Evolutionary conservation across 2,888 invertebrate genomes (phyloP).

Genomic region (Rhodophaea formosa): DNA sequence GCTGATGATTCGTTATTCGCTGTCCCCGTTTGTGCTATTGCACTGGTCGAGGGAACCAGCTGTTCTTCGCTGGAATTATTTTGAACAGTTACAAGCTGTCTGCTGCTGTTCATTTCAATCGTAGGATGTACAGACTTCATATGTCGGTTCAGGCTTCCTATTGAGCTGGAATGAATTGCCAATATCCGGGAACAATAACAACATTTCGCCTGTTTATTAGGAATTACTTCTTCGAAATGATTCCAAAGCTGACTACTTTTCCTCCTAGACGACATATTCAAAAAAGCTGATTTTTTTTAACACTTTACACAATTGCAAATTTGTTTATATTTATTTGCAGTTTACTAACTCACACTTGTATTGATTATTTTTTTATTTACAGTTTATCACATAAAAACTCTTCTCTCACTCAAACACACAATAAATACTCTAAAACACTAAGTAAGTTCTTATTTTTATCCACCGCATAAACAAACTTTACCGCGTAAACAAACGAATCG

Average conservation of each 20-base stretch:
- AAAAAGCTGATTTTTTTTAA: neutral
- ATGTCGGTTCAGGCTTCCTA: constrained; percentile 27
- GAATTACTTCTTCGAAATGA: constrained; percentile 24
- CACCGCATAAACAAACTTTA: neutral
- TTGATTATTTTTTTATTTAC: constrained; percentile 6
- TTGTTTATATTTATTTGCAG: neutral
- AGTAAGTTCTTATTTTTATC: constrained; percentile 3
- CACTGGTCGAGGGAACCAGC: neutral
- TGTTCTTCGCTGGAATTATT: constrained; percentile 5
- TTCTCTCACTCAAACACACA: constrained; percentile 3
- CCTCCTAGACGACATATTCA: constrained; percentile 20
- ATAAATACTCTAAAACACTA: constrained; percentile 4
- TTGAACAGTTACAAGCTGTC: neutral
- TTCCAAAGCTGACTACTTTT: constrained; percentile 25
- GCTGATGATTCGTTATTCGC: neutral
- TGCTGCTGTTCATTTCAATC: constrained; percentile 12
- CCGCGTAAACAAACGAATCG: constrained; percentile 2
- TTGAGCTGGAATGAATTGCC: constrained; percentile 23
- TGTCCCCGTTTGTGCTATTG: neutral
- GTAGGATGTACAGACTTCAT: constrained; percentile 25
- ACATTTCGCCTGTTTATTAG: constrained; percentile 27
- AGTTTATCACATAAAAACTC: constrained; percentile 2
- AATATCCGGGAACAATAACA: constrained; percentile 24
- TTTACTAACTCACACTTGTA: neutral
- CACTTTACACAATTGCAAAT: constrained; percentile 7